Conservation (phyloP, 2,888 invertebrate genomes). For the Beris chalybata region DNA sequence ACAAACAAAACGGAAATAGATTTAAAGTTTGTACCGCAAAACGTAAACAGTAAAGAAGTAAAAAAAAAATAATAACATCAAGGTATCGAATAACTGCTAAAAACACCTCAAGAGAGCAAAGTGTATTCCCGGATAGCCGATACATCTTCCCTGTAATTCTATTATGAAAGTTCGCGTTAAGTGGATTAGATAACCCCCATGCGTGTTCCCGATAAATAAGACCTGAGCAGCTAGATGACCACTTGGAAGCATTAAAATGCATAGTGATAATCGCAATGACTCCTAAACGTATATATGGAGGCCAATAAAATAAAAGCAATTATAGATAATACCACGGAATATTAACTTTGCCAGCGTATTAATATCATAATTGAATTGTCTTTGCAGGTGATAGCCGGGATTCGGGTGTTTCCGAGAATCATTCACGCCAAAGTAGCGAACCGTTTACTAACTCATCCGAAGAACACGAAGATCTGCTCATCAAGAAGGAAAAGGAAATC, state of each 20-base stretch:
- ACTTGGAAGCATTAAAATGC: background rate
- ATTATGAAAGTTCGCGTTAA: slow-evolving; percentile 28
- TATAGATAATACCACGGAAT: slow-evolving; percentile 3
- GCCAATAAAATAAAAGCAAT: too few species aligned
- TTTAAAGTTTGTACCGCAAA: too few species aligned
- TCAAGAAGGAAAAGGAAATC: slow-evolving; percentile 67
- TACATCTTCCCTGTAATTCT: slow-evolving; percentile 25
- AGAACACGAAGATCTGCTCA: slow-evolving; percentile 68
- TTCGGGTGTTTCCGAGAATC: slow-evolving; percentile 75
- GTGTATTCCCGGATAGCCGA: slow-evolving; percentile 23
- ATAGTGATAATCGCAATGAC: slow-evolving; percentile 1
- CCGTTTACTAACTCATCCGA: slow-evolving; percentile 76
- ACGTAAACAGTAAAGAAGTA: too few species aligned
- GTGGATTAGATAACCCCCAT: slow-evolving; percentile 29
- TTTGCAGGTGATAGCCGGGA: slow-evolving; percentile 70
- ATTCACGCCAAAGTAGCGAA: slow-evolving; percentile 81
- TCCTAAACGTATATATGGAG: background rate
- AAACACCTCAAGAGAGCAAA: background rate
- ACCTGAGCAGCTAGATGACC: background rate
- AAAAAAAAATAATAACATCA: background rate
- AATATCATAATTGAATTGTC: slow-evolving; percentile 6
- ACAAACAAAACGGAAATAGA: too few species aligned
- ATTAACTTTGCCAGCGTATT: background rate
- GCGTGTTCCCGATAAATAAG: background rate
- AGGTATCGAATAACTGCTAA: slow-evolving; percentile 9